Evolutionary conservation across 2,797 vertebrate genomes (phyloP).

Genomic region (Hippocampus kuda): DNA sequence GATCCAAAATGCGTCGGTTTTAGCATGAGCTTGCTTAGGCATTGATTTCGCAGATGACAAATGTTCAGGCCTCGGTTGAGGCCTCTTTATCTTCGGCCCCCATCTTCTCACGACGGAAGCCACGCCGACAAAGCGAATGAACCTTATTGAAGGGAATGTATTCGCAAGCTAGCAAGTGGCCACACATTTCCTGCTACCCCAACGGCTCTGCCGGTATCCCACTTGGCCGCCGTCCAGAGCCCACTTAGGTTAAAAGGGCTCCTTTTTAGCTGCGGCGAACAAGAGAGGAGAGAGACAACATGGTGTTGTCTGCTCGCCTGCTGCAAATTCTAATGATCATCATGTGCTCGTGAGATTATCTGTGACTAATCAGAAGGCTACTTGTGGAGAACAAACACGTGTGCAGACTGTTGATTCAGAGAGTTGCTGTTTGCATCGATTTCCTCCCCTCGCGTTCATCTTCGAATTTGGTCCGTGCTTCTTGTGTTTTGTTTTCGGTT

Average conservation of each 20-base stretch:
- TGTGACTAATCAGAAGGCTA: slow-evolving; percentile 50
- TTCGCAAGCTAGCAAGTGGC: slow-evolving; percentile 48
- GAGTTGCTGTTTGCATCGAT: slow-evolving; percentile 56
- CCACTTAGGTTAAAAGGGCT: slow-evolving; percentile 53
- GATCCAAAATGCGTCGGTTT: too few species aligned
- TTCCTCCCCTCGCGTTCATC: slow-evolving; percentile 49
- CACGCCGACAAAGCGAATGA: slow-evolving; percentile 38
- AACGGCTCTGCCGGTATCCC: slow-evolving; percentile 60
- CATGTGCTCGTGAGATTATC: slow-evolving; percentile 59
- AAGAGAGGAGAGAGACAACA: slow-evolving; percentile 39
- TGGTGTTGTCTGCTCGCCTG: slow-evolving; percentile 39
- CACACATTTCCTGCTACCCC: slow-evolving; percentile 55
- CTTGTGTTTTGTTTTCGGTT: slow-evolving; percentile 53
- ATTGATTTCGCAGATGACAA: slow-evolving; percentile 4
- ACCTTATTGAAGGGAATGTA: slow-evolving; percentile 32
- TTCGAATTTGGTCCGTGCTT: slow-evolving; percentile 49
- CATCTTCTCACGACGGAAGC: slow-evolving; percentile 25
- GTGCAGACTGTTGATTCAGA: slow-evolving; percentile 58
- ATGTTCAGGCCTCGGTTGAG: not conserved
- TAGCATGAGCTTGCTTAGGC: not conserved
- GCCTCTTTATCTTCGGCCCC: not conserved
- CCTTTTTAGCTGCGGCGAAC: slow-evolving; percentile 22
- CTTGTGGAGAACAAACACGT: slow-evolving; percentile 63
- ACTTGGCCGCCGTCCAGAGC: slow-evolving; percentile 57
- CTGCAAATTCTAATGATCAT: slow-evolving; percentile 59